Evolutionary conservation across 1,140 invertebrate species (phyloP).

Genomic region (Samia ricini): DNA sequence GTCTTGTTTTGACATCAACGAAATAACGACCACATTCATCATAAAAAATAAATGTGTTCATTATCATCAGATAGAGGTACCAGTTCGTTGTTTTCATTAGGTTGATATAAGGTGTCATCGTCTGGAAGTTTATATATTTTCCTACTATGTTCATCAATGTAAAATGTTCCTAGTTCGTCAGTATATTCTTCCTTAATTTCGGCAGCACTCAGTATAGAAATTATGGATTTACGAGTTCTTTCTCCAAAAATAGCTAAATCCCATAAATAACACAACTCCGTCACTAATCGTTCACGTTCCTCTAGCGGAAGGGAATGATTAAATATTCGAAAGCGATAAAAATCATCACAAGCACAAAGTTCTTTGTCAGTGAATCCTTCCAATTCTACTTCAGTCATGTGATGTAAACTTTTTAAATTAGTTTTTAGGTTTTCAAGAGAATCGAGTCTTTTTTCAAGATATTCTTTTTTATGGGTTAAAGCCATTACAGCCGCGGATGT

Average conservation of each 20-base stretch:
- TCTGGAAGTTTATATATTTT: slow-evolving; percentile 63
- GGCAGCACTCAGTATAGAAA: slow-evolving; percentile 64
- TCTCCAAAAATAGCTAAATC: slow-evolving; percentile 62
- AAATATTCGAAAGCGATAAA: slow-evolving; percentile 61
- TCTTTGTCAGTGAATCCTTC: slow-evolving; percentile 39
- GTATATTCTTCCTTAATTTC: slow-evolving; percentile 63
- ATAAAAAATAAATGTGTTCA: slow-evolving; percentile 61
- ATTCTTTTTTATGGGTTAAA: slow-evolving; percentile 56
- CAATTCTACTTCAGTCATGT: slow-evolving; percentile 31
- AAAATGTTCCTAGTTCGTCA: slow-evolving; percentile 61
- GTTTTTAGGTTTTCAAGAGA: slow-evolving; percentile 56
- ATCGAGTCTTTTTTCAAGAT: slow-evolving; percentile 45
- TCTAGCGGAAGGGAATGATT: slow-evolving; percentile 54
- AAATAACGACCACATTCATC: slow-evolving; percentile 70
- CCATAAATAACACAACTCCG: slow-evolving; percentile 63
- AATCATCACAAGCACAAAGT: slow-evolving; percentile 58
- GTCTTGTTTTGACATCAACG: slow-evolving; percentile 48
- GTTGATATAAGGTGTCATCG: slow-evolving; percentile 51
- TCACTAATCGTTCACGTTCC: slow-evolving; percentile 55
- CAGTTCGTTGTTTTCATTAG: slow-evolving; percentile 58
- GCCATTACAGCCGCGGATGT: slow-evolving; percentile 48
- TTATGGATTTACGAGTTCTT: slow-evolving; percentile 57
- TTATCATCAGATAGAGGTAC: slow-evolving; percentile 58
- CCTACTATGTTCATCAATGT: slow-evolving; percentile 58
- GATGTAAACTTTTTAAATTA: slow-evolving; percentile 43